Base-by-base conservation (phyloP, 2,113 vertebrate genomes). In the Bubo scandiacus region DNA sequence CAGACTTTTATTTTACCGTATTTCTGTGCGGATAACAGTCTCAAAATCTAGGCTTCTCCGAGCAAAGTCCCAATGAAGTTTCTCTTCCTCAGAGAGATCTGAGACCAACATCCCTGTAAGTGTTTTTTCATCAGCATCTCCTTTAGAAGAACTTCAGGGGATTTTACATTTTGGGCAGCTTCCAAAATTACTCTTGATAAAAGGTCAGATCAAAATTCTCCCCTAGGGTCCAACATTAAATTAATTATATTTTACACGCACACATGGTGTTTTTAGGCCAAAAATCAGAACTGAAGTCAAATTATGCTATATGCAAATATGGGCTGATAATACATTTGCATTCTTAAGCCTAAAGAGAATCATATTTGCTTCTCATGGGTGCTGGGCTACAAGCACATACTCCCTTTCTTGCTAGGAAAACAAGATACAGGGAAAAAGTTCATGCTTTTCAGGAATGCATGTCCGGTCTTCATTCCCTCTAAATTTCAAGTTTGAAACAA, bases 201-300 rank as follows among this genome's bases (percentile, higher is more conserved):
- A 97, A 97, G 96, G 96, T 96, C 96, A 97, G 10, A 95, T 73
- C 88, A 87, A 91, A 96, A 86, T 93, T 92, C 67, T 92, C 81
- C 94, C 74, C 78, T 80, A 80, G 90, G 94, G 87, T 72, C 70
- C 74, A 70, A 77, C 81, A 86, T 88, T 90, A 96, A 90, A 95
- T 96, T 97, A 96, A 96, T 96, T 90, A 82, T 73, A 90, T 92
- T 96, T 94, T 93, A 93, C 93, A 96, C 93, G 93, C 90, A 93
- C 87, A 86, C 22, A 88, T 4, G 94, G 15, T 51, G 74, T 6
- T 93, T 94, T 93, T 66, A 96, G 92, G 96, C 92, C 78, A 93
- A 94, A 96, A 85, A 82, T 54, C 40, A 94, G 54, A 88, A 81
- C 61, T 80, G 73, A 93, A 93, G 74, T 82, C 71, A 80, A 51